Evolutionary conservation across 2,888 invertebrate species (phyloP).

Genomic region (Alsophila aescularia): DNA sequence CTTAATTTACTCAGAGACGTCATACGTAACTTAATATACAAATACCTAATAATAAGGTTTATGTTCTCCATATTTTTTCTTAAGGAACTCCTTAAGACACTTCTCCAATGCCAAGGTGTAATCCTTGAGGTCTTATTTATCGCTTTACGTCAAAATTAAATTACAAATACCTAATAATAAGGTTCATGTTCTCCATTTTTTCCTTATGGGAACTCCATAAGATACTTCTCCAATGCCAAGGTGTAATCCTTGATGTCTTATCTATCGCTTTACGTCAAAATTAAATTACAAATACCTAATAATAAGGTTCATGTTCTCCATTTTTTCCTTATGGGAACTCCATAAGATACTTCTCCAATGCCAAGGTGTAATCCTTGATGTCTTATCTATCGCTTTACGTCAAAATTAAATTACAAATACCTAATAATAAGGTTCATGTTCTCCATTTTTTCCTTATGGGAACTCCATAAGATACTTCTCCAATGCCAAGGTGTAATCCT

Average conservation of each 20-base stretch:
- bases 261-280: conserved; percentile 84
- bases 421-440: no score
- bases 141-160: conserved; percentile 70
- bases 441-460: no score
- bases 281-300: conserved; percentile 83
- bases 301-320: conserved; percentile 96
- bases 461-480: no score
- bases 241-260: conserved; percentile 92
- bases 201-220: conserved; percentile 95
- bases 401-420: no score
- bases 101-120: conserved; percentile 93
- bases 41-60: conserved; percentile 92
- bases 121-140: conserved; percentile 90
- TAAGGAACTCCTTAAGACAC: conserved; percentile 95
- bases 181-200: conserved; percentile 98
- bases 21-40: not conserved
- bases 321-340: conserved; percentile 96
- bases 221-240: conserved; percentile 92
- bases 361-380: conserved; percentile 90
- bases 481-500: no score
- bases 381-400: conserved; percentile 89
- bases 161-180: conserved; percentile 87
- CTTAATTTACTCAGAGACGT: no score
- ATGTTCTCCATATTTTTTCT: conserved; percentile 96
- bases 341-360: conserved; percentile 94